Conservation (phyloP, 2,113 vertebrate genomes). For the Megatriorchis doriae region DNA sequence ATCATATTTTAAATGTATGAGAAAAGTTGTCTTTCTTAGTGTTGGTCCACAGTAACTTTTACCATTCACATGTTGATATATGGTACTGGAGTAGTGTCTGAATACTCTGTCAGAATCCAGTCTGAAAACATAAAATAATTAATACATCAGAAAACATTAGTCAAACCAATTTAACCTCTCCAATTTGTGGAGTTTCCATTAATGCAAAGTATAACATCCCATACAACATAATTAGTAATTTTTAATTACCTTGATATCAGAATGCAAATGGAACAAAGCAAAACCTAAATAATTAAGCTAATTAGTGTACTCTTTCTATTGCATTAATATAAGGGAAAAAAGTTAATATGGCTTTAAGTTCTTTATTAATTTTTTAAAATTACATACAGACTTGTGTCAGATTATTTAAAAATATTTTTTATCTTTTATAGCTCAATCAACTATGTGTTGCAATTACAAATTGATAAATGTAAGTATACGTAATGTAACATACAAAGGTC, state of each 20-base stretch:
- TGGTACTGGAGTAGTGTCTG: background rate
- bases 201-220: background rate
- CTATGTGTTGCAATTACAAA: background rate
- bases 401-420: background rate
- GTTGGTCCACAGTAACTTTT: background rate
- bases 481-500: background rate
- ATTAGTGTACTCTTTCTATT: background rate
- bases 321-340: background rate
- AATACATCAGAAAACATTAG: background rate
- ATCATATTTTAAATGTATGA: background rate
- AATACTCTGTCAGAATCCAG: background rate
- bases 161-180: background rate
- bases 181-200: background rate
- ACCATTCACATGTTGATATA: background rate
- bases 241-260: background rate
- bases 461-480: background rate
- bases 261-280: background rate
- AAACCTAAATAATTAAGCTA: background rate
- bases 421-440: background rate
- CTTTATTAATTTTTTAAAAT: background rate
- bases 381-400: background rate
- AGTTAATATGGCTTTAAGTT: accelerated
- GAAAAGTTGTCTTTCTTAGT: background rate
- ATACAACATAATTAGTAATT: background rate
- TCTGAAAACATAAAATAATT: background rate